These are phyloP conservation scores for Darevskia nairensis DNA, from an alignment of 2,797 vertebrate species.

Conservation along the genomic window DNA sequence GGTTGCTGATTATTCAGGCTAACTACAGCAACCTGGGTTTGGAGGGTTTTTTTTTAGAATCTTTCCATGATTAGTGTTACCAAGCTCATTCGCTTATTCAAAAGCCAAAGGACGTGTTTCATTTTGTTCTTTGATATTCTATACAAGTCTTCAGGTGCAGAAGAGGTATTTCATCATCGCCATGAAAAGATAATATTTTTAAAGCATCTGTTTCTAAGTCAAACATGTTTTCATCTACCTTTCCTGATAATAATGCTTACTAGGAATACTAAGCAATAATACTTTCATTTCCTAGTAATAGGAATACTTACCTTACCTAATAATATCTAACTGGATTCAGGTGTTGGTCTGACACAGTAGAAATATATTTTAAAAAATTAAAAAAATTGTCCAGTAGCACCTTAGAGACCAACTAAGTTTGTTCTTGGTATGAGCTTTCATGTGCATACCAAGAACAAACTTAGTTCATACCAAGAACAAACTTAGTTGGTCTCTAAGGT, in stretches of 20 bases:
- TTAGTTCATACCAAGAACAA: no score
- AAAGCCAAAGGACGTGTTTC: background rate
- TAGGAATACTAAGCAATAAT: background rate
- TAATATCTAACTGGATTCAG: background rate
- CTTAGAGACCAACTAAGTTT: no score
- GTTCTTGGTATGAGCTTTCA: no score
- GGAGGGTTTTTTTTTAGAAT: background rate
- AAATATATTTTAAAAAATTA: no score
- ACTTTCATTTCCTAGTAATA: background rate
- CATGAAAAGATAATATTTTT: background rate
- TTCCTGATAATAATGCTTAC: background rate
- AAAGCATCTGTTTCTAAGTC: slow-evolving; percentile 22
- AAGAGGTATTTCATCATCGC: no score
- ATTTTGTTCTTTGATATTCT: background rate
- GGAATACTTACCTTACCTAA: background rate
- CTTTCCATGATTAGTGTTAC: background rate
- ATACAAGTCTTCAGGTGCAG: background rate
- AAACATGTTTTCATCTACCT: background rate
- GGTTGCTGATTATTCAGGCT: slow-evolving; percentile 14
- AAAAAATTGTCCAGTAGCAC: no score
- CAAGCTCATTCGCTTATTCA: slow-evolving; percentile 7
- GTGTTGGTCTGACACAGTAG: no score
- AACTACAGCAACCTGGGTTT: slow-evolving; percentile 12
- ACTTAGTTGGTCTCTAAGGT: no score
- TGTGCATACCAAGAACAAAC: no score